Evolutionary conservation across 2,888 invertebrate species (phyloP).

Genomic region (Chrysolina oricalcia): DNA sequence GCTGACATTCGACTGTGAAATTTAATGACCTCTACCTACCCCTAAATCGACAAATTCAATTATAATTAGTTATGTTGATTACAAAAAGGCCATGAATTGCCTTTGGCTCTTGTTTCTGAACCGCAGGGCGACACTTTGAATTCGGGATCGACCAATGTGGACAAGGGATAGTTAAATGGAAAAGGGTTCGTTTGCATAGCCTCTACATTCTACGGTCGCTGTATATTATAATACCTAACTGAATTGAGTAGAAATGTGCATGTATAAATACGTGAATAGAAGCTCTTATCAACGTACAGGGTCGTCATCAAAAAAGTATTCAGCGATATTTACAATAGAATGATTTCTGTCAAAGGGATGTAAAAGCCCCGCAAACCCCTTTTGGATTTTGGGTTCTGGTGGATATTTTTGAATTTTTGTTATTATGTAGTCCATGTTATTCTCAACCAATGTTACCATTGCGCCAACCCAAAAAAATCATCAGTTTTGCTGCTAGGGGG

Average conservation of each 20-base stretch:
- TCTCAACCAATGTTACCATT: no score
- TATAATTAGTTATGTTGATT: conserved; percentile 48
- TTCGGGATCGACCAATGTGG: conserved; percentile 43
- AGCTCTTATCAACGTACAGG: background rate
- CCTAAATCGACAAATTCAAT: conserved; percentile 42
- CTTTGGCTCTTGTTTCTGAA: conserved; percentile 41
- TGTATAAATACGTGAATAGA: conserved; percentile 11
- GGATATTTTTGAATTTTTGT: no score
- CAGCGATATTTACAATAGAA: no score
- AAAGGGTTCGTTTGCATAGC: conserved; percentile 17
- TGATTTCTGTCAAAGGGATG: no score
- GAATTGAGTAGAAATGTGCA: conserved; percentile 15
- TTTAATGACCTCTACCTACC: conserved; percentile 26
- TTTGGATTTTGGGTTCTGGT: no score
- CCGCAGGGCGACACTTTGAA: conserved; percentile 46
- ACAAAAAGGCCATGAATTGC: conserved; percentile 44
- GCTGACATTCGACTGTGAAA: conserved; percentile 38
- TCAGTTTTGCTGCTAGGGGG: no score
- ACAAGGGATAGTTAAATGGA: conserved; percentile 38
- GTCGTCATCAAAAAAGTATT: no score
- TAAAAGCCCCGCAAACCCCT: no score
- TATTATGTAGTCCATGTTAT: no score
- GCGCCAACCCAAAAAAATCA: no score
- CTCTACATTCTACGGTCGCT: conserved; percentile 17
- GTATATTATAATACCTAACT: conserved; percentile 17